Evolutionary conservation across 1,140 invertebrate species (phyloP).

Genomic region (Ectropis grisescens): DNA sequence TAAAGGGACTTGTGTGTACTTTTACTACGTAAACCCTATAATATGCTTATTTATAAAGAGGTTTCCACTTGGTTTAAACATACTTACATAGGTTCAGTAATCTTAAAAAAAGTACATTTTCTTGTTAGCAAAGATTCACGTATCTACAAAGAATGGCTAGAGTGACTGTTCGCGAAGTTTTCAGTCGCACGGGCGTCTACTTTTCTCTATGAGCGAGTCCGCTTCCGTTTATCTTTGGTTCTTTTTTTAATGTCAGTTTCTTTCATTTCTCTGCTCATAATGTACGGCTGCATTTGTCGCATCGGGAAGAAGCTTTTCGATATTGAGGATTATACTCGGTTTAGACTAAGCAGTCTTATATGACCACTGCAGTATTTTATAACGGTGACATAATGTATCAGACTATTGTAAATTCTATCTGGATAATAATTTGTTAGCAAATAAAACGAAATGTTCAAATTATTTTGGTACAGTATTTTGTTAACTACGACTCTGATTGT

Average conservation of each 20-base stretch:
- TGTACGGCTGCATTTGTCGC: constrained; percentile 45
- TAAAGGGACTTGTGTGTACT: too few species aligned
- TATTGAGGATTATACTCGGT: neutral
- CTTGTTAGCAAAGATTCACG: constrained; percentile 28
- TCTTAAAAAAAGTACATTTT: too few species aligned
- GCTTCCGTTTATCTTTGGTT: constrained; percentile 59
- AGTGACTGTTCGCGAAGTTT: constrained; percentile 51
- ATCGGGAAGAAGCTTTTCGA: constrained; percentile 11
- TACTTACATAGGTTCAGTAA: too few species aligned
- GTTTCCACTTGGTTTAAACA: too few species aligned
- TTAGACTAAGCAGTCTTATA: neutral
- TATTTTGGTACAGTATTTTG: too few species aligned
- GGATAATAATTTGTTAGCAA: too few species aligned
- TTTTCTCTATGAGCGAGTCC: constrained; percentile 58
- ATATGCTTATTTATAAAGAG: too few species aligned
- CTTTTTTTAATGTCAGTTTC: constrained; percentile 41
- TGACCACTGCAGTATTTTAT: neutral
- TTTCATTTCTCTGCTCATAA: constrained; percentile 49
- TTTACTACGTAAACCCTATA: too few species aligned
- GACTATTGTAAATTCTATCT: too few species aligned
- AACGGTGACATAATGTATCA: too few species aligned
- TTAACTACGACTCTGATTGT: too few species aligned
- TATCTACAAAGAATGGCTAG: constrained; percentile 40
- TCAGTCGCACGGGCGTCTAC: constrained; percentile 46
- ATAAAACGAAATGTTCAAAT: too few species aligned